A percentile compares a stretch with the other conserved stretches of the same genome.
Evolutionary conservation across 1,140 invertebrate species (phyloP).

Genomic region (Philotrypesis tridentata): DNA sequence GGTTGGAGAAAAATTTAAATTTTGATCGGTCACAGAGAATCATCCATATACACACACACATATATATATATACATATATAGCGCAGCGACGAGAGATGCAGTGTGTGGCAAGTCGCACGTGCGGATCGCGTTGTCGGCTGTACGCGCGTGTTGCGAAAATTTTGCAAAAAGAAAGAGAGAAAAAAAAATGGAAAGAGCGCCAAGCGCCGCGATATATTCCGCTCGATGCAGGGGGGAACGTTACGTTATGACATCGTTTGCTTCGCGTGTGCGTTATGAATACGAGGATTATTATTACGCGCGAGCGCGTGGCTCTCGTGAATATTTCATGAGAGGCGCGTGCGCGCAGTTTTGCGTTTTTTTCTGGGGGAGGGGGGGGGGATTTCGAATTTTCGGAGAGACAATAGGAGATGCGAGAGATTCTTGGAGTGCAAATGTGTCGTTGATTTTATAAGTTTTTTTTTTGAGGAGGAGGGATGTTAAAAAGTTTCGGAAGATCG

Average conservation of each 20-base stretch:
- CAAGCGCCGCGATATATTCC: slow-evolving; percentile 37
- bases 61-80: too few species aligned
- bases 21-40: too few species aligned
- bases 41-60: too few species aligned
- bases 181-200: slow-evolving; percentile 20
- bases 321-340: slow-evolving; percentile 9
- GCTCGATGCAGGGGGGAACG: slow-evolving; percentile 26
- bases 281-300: neutral
- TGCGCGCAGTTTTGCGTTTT: neutral
- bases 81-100: too few species aligned
- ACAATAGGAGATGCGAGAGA: too few species aligned
- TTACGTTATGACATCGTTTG: slow-evolving; percentile 17
- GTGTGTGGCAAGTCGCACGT: neutral
- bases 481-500: too few species aligned
- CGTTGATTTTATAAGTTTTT: too few species aligned
- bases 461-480: too few species aligned
- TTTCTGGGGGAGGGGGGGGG: too few species aligned
- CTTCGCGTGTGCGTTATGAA: neutral
- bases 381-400: too few species aligned
- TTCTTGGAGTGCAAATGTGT: too few species aligned
- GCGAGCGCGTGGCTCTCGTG: neutral
- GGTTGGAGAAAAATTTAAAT: too few species aligned
- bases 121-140: neutral
- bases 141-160: slow-evolving; percentile 11
- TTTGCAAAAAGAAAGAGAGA: neutral